Base-by-base conservation (phyloP, 1,140 invertebrate species). In the Sycophaga agraensis region DNA sequence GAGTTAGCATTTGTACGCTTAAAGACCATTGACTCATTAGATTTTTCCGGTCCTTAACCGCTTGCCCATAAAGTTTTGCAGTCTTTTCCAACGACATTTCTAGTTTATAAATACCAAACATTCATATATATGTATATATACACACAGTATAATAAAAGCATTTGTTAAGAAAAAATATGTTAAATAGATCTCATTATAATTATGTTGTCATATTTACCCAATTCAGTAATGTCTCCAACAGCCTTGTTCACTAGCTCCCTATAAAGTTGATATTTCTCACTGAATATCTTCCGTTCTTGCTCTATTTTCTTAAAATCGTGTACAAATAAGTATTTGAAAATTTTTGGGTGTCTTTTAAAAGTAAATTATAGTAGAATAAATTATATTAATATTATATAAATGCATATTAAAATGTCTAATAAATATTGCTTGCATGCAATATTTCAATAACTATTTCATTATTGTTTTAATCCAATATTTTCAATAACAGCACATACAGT, bases 1-100 rank as follows among this genome's bases (percentile, higher is more conserved):
- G 70, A 14, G 72, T 67, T 0, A 79, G 66, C 39, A 82, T 69
- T 4, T 64, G 54, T 0, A 74, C 71, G 24, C 78, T 76, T 28
- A 77, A 70, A 12, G 73, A 73, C 80, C 80, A 83, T 22, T 80
- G 79, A 53, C 72, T 70, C 58, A 82, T 77, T 28, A 82, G 69
- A 9, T 76, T 70, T 4, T 66, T 65, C 39, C 77, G 72, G 60
- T 82, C 79, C 16, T 68, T 68, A 21, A 81, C 68, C 12, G 71
- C 69, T 64, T 80, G 69, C 19, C 64, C 67, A 35, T 80, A 79
- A 0, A 82, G 54, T 59, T 72, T 75, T 2, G 74, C 64, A 2
- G 77, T 80, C 59, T 73, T 75, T 40, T 79, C 74, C 8, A 82
- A 54, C 39, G 74, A 68, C 28, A 74, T 70, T 60, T 82, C 62